Evolutionary conservation across 1,140 invertebrate species (phyloP).

Genomic region (Bombus pascuorum): DNA sequence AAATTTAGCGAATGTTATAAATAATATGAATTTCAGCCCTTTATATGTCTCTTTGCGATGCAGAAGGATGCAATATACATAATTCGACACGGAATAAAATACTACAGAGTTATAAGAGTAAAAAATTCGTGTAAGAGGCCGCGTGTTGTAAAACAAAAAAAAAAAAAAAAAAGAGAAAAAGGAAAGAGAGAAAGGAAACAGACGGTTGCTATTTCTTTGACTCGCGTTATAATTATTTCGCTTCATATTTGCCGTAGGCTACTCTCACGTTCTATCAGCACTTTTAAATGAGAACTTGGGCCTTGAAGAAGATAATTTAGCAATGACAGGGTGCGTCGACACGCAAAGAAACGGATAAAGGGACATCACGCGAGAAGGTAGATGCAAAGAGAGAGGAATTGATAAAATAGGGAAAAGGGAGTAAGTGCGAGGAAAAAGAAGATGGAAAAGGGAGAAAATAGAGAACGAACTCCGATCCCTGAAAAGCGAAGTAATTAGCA

Average conservation of each 20-base stretch:
- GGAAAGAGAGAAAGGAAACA: background rate
- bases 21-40: background rate
- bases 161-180: background rate
- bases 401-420: background rate
- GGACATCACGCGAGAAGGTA: background rate
- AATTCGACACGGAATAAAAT: background rate
- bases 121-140: background rate
- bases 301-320: constrained; percentile 21
- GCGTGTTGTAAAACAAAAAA: background rate
- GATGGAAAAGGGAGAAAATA: background rate
- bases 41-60: background rate
- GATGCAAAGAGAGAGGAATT: background rate
- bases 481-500: constrained; percentile 52
- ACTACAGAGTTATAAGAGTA: background rate
- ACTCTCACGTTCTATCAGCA: background rate
- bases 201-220: background rate
- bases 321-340: background rate
- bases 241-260: too few relatives aligned
- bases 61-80: background rate
- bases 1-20: constrained; percentile 17
- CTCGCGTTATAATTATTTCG: constrained; percentile 17
- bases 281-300: background rate
- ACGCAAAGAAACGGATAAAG: too few relatives aligned
- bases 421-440: background rate
- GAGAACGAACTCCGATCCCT: background rate